Base-by-base conservation (phyloP, 2,113 vertebrate species). In the Ceuthmochares aereus region DNA sequence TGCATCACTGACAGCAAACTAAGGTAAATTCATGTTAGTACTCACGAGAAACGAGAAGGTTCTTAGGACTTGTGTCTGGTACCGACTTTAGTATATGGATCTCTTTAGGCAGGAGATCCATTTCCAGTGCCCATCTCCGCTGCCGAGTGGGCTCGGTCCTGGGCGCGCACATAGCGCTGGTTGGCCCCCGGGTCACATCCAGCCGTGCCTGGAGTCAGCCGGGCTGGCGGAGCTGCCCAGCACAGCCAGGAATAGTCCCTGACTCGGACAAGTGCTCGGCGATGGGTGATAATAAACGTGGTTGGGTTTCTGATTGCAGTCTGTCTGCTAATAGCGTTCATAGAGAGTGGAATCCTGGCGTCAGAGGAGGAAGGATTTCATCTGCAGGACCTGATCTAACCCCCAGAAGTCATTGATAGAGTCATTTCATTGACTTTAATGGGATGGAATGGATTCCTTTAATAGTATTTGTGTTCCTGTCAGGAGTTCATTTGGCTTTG, bases 401-500 rank as follows among this genome's bases (percentile, higher is more conserved):
- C 36, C 84, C 60, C 69, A 76, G 74, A 55, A 90, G 87, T 87
- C 74, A 43, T 14, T 89, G 91, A 34, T 26, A 42, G 87, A 87
- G 49, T 66, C 1, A 69, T 32, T 96, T 89, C 66, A 58, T 62
- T 82, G 86, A 45, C 81, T 93, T 73, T 89, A 89, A 63, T 67
- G 92, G 68, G 43, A 40, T 59, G 34, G 51, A 80, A 93, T 87
- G 83, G 90, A 93, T 93, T 79, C 75, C 75, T 83, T 43, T 84
- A 51, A 43, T 52, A 79, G 81, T 68, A 67, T 67, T 74, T 86
- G 60, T 64, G 79, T 59, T 89, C 34, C 85, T 88, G 72, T 93
- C 83, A 70, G 82, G 55, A 92, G 82, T 84, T 88, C 72, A 56
- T 86, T 95, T 93, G 84, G 78, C 87, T 91, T 77, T 58, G 82